Base-by-base conservation (phyloP, 1,140 invertebrate species). In the Schmidtea mediterranea region DNA sequence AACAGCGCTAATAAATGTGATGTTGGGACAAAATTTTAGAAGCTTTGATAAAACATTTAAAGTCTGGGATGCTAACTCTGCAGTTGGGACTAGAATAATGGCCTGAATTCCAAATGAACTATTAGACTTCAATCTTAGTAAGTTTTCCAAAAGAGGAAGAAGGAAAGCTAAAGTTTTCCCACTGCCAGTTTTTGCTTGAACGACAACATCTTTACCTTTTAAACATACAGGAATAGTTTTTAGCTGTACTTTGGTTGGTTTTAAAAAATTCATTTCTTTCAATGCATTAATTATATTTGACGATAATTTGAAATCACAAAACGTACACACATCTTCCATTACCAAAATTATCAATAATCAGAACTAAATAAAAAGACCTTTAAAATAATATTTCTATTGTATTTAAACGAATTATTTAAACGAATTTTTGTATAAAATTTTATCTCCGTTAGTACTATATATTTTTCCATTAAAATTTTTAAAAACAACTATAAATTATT, bases 31-130 rank as follows among this genome's bases (percentile, higher is more conserved):
- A 32, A 6, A 32, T 32, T 32, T 32, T 32, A 32, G 10, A 23
- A 32, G 26, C 3, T 32, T 10, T 6, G 26, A 32, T 6, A 32
- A 12, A 19, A 41, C 40, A 10, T 12, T 73, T 56, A 71, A 73
- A 52, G 77, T 87, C 69, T 98, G 92, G 53, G 98, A 74, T 54
- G 92, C 92, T 65, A 98, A 72, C 70, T 98, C 92, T 72, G 92
- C 74, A 43, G 92, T 98, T 54, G 92, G 92, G 55, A 98, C 92
- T 68, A 98, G 86, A 51, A 97, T 76, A 67, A 98, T 72, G 57
- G 87, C 45, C 9, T 22, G 45, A 36, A 22, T 37, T 15, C 71
- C 73, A 32, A 32, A 32, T 47, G 46, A 37, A 21, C 40, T 23
- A 10, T 23, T 19, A 41, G 3, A 23, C 55, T 76, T 72, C 68